Evolutionary conservation across 2,888 invertebrate genomes (phyloP), one percentile per base, ranked within the genome.

Genomic region (Allolobophora icterica): DNA sequence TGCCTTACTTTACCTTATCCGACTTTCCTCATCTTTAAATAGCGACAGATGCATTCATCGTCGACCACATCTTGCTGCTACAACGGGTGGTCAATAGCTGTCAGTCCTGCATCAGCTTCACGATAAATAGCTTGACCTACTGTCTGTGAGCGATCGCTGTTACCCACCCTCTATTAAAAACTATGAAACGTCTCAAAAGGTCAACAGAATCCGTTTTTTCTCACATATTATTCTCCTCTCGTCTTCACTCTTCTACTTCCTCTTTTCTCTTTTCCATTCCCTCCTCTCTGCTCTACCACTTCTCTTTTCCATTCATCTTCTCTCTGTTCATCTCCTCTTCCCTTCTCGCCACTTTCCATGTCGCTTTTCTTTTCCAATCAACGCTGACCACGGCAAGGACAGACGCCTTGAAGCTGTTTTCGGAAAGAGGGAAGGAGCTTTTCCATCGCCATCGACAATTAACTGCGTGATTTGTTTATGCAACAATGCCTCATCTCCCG

Each of bases 381-480:
- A 17, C n/a, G 30, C n/a, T 71, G n/a, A n/a, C n/a, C 71, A n/a
- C 71, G 8, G 11, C 71, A 71, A 71, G 71, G n/a, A 71, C 52
- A n/a, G 71, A 71, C 30, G n/a, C 17, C 3, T 17, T n/a, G 52
- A 52, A 19, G 21, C 6, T 24, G 52, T n/a, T 30, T n/a, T 13
- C 30, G n/a, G 13, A n/a, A n/a, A 71, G n/a, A 8, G n/a, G 19
- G 71, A n/a, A 30, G 8, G n/a, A 8, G n/a, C 6, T 71, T n/a
- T 71, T 71, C n/a, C 71, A n/a, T n/a, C 71, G n/a, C 71, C 71
- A n/a, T 71, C 71, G n/a, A 71, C 42, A 34, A 40, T 90, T 34
- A 45, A 90, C 45, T 40, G 45, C 35, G 42, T 35, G n/a, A 17
- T 90, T 6, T 90, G 71, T 90, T 71, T 83, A 30, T 35, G 24